Conservation (phyloP, 2,797 vertebrate species). For the Tapirus indicus region DNA sequence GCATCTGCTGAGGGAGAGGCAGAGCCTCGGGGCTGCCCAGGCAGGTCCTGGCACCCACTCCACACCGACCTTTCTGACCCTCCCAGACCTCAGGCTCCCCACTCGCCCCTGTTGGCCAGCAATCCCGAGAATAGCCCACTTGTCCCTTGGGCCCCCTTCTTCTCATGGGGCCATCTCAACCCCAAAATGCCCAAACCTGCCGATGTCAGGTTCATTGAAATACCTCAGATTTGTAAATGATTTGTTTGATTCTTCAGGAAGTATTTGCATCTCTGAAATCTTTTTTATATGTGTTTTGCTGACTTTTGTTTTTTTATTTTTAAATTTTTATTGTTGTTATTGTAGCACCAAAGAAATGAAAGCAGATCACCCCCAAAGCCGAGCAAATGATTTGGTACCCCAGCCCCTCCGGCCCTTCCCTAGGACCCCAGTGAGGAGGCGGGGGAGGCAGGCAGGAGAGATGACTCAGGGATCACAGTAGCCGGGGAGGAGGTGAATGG, state of each 20-base stretch:
- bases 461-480: constrained; percentile 77
- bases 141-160: neutral
- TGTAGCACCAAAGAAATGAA: constrained; percentile 88
- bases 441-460: constrained; percentile 30
- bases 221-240: constrained; percentile 90
- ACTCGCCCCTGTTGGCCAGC: constrained; percentile 4
- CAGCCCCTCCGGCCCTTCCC: constrained; percentile 47
- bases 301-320: constrained; percentile 81
- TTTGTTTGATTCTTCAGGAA: constrained; percentile 89
- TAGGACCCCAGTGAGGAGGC: neutral
- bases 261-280: constrained; percentile 88
- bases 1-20: neutral
- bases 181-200: constrained; percentile 73
- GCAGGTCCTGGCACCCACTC: neutral
- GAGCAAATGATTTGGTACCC: constrained; percentile 60
- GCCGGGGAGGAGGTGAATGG: neutral
- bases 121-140: constrained; percentile 5
- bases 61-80: neutral
- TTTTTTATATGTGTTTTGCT: constrained; percentile 87
- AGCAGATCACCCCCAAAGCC: constrained; percentile 70
- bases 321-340: constrained; percentile 74
- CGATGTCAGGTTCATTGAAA: constrained; percentile 87
- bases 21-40: neutral
- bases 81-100: neutral
- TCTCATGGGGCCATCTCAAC: constrained; percentile 75